Conservation (phyloP, 2,797 vertebrate species). For the Chaunax sp. region DNA sequence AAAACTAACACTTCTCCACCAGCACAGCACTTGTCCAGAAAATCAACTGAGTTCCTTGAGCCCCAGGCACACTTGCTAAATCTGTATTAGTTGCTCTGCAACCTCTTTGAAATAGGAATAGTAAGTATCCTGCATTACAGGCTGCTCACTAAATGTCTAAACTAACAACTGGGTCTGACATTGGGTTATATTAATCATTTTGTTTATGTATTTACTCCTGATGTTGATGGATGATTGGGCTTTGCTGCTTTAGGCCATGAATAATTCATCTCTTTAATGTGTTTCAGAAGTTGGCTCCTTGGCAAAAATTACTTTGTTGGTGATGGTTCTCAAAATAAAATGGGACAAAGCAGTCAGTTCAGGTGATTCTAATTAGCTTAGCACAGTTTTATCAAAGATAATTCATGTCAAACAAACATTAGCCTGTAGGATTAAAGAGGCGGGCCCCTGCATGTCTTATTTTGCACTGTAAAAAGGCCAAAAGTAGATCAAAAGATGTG, state of each 20-base stretch:
- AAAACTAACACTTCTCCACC: constrained; percentile 19
- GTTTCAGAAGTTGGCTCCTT: constrained; percentile 56
- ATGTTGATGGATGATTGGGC: constrained; percentile 65
- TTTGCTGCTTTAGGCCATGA: constrained; percentile 52
- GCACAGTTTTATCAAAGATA: constrained; percentile 8
- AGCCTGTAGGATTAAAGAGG: constrained; percentile 13
- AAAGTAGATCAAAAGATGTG: background rate
- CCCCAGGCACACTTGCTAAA: constrained; percentile 38
- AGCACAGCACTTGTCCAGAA: constrained; percentile 34
- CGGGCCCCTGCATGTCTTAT: constrained; percentile 3
- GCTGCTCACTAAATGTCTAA: constrained; percentile 40
- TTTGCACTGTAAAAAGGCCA: background rate
- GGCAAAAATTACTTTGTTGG: constrained; percentile 45
- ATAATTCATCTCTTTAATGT: constrained; percentile 60
- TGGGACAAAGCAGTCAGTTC: constrained; percentile 37
- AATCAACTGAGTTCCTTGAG: constrained; percentile 38
- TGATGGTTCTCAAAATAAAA: constrained; percentile 41
- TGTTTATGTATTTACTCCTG: constrained; percentile 65
- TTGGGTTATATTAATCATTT: constrained; percentile 44
- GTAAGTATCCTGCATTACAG: constrained; percentile 31
- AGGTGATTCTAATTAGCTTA: constrained; percentile 47
- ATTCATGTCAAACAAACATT: constrained; percentile 16
- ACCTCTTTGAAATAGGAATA: constrained; percentile 33
- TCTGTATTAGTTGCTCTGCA: constrained; percentile 39
- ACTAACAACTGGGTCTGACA: constrained; percentile 59